Evolutionary conservation across 2,888 invertebrate species (phyloP), one percentile per base, ranked within the genome.

Genomic region (Euclidia mi): DNA sequence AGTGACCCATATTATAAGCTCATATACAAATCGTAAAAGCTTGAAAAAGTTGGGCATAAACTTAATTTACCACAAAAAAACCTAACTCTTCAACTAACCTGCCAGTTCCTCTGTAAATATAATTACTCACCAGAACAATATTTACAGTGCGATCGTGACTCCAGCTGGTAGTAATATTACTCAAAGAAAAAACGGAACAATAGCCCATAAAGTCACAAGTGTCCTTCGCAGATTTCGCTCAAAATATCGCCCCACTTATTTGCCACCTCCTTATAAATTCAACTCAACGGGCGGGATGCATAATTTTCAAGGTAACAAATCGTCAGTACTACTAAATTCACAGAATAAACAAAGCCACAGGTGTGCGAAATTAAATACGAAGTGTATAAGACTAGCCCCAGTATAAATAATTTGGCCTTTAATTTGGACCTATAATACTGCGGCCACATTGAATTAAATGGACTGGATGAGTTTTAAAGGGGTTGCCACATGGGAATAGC

Each of bases 261-360:
- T 31, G 12, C 44, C 20, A 18, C 29, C 42, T n/a, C 45, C 46
- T 61, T 40, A 43, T 55, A 69, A 71, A 71, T 59, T 64, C 49
- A 2, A 28, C 35, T 41, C 45, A 70, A 63, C 18, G 63, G 17
- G 48, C 50, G 41, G 44, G 52, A 55, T 65, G 61, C 69, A 73
- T 71, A 78, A 78, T 79, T 81, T 73, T 76, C 71, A 20, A 65
- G 52, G 55, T 66, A 73, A 74, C 78, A 78, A 79, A 80, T 81
- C 69, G 74, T 71, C 71, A 63, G 71, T 76, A 79, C 77, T 76
- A 69, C 66, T 76, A 78, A 84, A 84, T 86, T 83, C 72, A 62
- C 65, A 70, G 78, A 85, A 91, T 90, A 91, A 90, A 91, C 88
- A 89, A 85, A 82, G 86, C 88, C 89, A 83, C 91, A 91, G 91